Base-by-base conservation (phyloP, 2,888 invertebrate genomes). In the Rhynchonema sp. region DNA sequence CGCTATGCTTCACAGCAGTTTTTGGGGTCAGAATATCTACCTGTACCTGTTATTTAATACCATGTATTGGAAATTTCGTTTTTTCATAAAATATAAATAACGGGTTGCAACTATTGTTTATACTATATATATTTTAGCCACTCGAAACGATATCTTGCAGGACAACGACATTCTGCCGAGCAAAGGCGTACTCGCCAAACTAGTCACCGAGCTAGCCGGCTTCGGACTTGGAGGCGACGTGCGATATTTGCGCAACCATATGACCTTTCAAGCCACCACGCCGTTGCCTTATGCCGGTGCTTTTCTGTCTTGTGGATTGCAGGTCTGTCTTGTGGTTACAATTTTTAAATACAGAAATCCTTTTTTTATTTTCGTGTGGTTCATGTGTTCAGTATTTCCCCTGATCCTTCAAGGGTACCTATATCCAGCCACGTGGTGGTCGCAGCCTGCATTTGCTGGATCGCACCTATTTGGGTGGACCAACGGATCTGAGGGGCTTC, bases 171-270 rank as follows among this genome's bases (percentile, higher is more conserved):
- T 89, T 61, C 86, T 91, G 74, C 90, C 91, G 1, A 81, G 81
- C 9, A 75, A 77, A 53, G 91, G 91, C 25, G 63, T 61, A 22
- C 25, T 46, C 29, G 65, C 62, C 2, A 61, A 64, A 22, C 78
- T 85, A 62, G 81, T 81, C 3, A 82, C 85, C 67, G 94, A 96
- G 76, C 79, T 87, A 68, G 88, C 91, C 29, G 79, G 86, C 68
- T 88, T 91, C 29, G 84, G 90, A 0, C 73, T 91, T 6, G 91
- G 92, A 17, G 96, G 96, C 1, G 86, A 90, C 72, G 82, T 90
- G n/a, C 84, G 86, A 23, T 89, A 88, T 73, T 72, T 88, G 30
- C 87, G 87, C 76, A 85, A 85, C 65, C 88, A 88, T 66, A 72
- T 84, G 13, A 81, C 82, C 66, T 73, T 83, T 26, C 86, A 88